Conservation (phyloP, 1,140 invertebrate genomes). For the Drosophila punjabiensis region DNA sequence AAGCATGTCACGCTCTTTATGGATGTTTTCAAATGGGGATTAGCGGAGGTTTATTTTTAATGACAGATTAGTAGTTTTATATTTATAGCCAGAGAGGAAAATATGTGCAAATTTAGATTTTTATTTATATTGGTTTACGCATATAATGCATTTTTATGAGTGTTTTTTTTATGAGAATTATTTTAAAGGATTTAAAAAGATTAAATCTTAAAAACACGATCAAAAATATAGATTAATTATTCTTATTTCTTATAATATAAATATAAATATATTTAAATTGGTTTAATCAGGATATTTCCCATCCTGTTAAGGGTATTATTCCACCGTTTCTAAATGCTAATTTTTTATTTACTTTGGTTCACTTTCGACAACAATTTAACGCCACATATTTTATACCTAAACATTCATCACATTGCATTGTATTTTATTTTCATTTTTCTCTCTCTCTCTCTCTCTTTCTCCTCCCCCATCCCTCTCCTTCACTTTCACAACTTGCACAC, state of each 20-base stretch:
- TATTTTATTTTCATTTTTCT: slow-evolving; percentile 71
- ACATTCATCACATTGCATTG: slow-evolving; percentile 75
- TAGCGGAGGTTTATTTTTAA: neutral
- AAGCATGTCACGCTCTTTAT: neutral
- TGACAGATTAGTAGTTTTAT: neutral
- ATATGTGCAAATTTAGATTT: neutral
- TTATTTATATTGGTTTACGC: neutral
- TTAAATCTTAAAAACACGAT: neutral
- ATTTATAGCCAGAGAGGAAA: neutral
- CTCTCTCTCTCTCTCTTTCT: no score
- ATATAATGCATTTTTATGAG: neutral
- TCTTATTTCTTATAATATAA: neutral
- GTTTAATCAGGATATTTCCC: neutral
- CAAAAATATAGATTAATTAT: neutral
- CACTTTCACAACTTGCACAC: neutral
- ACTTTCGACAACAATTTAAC: slow-evolving; percentile 64
- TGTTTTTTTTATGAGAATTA: neutral
- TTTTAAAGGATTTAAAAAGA: neutral
- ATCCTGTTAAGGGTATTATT: neutral
- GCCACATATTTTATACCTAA: slow-evolving; percentile 73
- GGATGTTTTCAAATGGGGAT: neutral
- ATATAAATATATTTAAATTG: neutral
- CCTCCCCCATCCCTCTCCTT: slow-evolving; percentile 9
- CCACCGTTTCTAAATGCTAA: neutral
- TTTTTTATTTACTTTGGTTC: slow-evolving; percentile 38